Evolutionary conservation across 2,113 vertebrate species (phyloP).

Genomic region (Phainopepla nitens): DNA sequence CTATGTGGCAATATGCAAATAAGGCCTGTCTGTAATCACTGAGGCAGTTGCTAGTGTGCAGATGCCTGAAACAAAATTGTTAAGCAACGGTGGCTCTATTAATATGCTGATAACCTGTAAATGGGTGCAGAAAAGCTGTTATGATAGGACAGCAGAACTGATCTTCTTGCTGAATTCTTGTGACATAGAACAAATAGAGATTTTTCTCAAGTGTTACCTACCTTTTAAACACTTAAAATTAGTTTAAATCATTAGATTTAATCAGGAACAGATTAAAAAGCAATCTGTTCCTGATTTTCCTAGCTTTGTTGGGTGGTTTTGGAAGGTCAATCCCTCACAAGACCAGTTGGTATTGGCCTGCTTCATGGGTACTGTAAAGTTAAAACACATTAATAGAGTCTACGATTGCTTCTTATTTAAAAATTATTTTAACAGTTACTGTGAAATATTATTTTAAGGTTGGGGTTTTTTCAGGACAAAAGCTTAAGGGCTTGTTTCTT

Average conservation of each 20-base stretch:
- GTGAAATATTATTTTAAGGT: neutral
- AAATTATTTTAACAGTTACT: neutral
- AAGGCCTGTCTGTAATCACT: neutral
- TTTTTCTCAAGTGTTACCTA: neutral
- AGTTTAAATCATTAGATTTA: too few relatives aligned
- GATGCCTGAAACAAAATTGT: neutral
- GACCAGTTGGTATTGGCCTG: neutral
- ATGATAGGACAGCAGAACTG: neutral
- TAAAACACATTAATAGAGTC: neutral
- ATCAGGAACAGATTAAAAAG: neutral
- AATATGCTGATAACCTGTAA: neutral
- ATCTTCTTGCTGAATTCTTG: neutral
- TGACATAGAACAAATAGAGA: neutral
- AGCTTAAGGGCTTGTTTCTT: neutral
- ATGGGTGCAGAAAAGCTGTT: neutral
- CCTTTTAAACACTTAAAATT: too few relatives aligned
- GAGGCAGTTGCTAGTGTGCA: neutral
- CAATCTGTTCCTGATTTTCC: neutral
- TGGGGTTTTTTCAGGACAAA: neutral
- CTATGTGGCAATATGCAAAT: neutral
- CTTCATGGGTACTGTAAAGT: neutral
- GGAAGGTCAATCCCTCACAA: neutral
- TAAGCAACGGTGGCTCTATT: neutral
- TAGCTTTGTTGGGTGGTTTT: neutral
- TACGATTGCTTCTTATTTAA: neutral